These are phyloP conservation scores for Sylvia atricapilla DNA, from an alignment of 2,113 vertebrate species.

Conservation along the genomic window DNA sequence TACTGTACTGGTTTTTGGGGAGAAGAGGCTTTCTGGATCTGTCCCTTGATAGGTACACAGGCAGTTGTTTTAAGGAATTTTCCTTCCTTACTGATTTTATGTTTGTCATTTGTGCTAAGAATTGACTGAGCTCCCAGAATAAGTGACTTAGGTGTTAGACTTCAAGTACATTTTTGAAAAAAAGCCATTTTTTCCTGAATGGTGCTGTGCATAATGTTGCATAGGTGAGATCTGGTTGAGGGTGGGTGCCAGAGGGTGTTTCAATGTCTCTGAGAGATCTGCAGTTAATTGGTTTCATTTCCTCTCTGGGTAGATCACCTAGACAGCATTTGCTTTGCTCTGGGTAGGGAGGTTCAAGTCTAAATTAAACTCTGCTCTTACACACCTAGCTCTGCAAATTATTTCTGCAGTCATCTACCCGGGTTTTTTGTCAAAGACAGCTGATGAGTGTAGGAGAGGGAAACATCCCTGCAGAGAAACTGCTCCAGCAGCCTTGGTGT, in stretches of 20 bases:
- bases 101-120: background rate
- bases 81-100: background rate
- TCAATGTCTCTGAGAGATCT: background rate
- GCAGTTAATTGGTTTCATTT: background rate
- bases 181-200: background rate
- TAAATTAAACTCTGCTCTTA: background rate
- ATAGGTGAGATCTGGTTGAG: background rate
- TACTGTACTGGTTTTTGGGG: rapidly evolving
- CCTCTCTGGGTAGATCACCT: background rate
- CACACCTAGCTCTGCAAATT: background rate
- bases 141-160: background rate
- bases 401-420: background rate
- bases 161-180: background rate
- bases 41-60: background rate
- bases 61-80: background rate
- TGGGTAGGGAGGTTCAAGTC: background rate
- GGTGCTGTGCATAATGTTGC: background rate
- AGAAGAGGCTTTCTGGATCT: background rate
- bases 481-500: background rate
- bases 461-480: background rate
- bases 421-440: background rate
- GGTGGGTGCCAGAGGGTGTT: background rate
- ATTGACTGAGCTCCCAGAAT: background rate
- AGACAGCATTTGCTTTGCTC: background rate
- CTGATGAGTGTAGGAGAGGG: background rate